Base-by-base conservation (phyloP, 2,113 vertebrate genomes). In the Microtus oregoni region DNA sequence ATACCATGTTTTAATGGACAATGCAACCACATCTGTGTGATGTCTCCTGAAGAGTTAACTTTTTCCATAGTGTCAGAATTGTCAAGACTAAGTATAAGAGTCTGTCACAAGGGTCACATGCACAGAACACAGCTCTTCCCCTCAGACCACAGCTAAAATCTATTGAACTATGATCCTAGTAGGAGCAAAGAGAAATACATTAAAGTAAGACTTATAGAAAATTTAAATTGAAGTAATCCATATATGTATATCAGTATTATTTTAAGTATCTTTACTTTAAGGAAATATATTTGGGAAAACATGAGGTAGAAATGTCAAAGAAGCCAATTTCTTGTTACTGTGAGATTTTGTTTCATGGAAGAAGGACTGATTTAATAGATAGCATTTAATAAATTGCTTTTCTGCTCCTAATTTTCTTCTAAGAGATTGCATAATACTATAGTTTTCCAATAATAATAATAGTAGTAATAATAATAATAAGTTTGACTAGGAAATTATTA, bases 311-410 rank as follows among this genome's bases (percentile, higher is more conserved):
- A 86, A 35, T 52, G 67, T 44, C 10, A 55, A 87, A 55, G 20
- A 91, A 81, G 63, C 5, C 15, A 61, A 10, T 83, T 92, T 92
- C 55, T 83, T 38, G 17, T 26, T 90, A 7, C 4, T 38, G 5
- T 81, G 26, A 10, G 38, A 92, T 91, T 72, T 79, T 41, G 78
- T 41, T 95, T 90, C 3, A 7, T 65, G 32, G 35, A 44, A 83
- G 12, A 61, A n/a, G 26, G 20, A 68, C 6, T 87, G 75, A 90
- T 94, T 88, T 92, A 47, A 63, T 79, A 76, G 70, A 7, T 10
- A 87, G 5, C 17, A 35, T 79, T 92, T 85, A 61, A 82, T 47
- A 75, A 83, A 82, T 78, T 95, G n/a, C 24, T 19, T 38, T 89
- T n/a, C 41, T 89, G 14, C 30, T 41, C 12, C 12, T 3, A 19